Base-by-base conservation (phyloP, 2,113 vertebrate genomes). In the Myiozetetes cayanensis region DNA sequence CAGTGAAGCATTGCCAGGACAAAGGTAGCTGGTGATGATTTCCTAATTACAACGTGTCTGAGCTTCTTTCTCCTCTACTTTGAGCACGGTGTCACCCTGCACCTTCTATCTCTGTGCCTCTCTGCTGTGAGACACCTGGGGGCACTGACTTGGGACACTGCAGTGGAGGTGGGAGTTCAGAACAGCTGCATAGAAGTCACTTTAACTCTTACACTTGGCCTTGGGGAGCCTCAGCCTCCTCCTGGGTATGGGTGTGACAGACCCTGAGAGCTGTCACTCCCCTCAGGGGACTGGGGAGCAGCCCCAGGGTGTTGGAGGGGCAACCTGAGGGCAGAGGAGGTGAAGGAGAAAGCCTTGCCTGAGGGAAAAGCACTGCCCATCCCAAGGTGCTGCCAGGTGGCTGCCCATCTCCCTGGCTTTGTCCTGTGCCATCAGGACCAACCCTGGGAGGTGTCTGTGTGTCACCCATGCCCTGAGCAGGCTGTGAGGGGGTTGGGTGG, bases 401-500 rank as follows among this genome's bases (percentile, higher is more conserved):
- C 23, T 30, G n/a, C 6, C 41, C 22, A 4, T 50, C 25, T 37
- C 62, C 55, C 9, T 72, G 37, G 12, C 35, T 39, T 59, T 55
- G 41, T 84, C 39, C 55, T 47, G 22, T 56, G 52, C 52, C 50
- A 17, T 43, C 56, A 61, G 50, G 33, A 79, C 33, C 35, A 72
- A 35, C 24, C 4, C 5, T 50, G 14, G 53, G 65, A 58, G 39
- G 28, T 30, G 24, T 27, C 62, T 11, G 1, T 19, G 43, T 23
- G 31, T 39, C 39, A 39, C 31, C n/a, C 43, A 4, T 1, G 1
- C 12, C 10, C 1, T 0, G 2, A 63, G 18, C 2, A 23, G 33
- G 53, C 67, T 52, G 14, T 2, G 0, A 41, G 7, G 27, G 15
- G 15, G 5, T 27, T 75, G 43, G n/a, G 6, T 52, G 70, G 18